These are phyloP conservation scores for Cardiocondyla obscurior DNA, from an alignment of 1,140 invertebrate genomes.

Conservation along the genomic window DNA sequence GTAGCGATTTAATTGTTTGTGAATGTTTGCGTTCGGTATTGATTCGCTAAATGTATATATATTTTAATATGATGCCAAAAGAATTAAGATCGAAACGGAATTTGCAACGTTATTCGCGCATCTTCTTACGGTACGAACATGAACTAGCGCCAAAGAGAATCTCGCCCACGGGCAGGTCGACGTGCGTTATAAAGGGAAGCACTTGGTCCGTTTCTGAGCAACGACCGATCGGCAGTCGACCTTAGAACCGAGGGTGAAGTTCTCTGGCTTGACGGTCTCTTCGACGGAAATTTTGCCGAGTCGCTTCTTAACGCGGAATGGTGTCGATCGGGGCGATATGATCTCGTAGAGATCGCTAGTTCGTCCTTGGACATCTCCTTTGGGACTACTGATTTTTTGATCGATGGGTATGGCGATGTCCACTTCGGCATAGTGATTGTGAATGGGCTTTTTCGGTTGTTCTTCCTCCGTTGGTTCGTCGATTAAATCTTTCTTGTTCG, in stretches of 20 bases:
- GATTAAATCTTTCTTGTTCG: not conserved
- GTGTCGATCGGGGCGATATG: constrained; percentile 79
- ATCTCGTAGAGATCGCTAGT: constrained; percentile 80
- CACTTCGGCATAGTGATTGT: constrained; percentile 72
- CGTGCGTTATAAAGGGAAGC: constrained; percentile 81
- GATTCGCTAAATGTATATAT: too few species aligned
- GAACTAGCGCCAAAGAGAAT: constrained; percentile 37
- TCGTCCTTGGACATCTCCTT: constrained; percentile 69
- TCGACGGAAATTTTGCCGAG: constrained; percentile 81
- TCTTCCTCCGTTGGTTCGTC: constrained; percentile 15
- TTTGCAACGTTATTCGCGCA: not conserved
- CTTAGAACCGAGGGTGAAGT: constrained; percentile 79
- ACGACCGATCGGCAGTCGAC: constrained; percentile 79
- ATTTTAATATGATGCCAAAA: not conserved
- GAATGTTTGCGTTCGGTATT: too few species aligned
- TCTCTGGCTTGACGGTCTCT: constrained; percentile 80
- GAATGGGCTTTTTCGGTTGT: constrained; percentile 1
- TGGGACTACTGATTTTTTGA: constrained; percentile 66
- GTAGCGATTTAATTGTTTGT: too few species aligned
- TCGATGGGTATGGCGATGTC: constrained; percentile 79
- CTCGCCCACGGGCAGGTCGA: constrained; percentile 68
- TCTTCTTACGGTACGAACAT: constrained; percentile 26
- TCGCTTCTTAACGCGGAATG: constrained; percentile 81
- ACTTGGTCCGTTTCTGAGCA: constrained; percentile 80
- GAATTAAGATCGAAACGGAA: not conserved